A percentile compares a stretch with the other conserved stretches of the same genome.
These are phyloP conservation scores for Arenaria interpres DNA, from an alignment of 2,113 vertebrate genomes.

Conservation along the genomic window DNA sequence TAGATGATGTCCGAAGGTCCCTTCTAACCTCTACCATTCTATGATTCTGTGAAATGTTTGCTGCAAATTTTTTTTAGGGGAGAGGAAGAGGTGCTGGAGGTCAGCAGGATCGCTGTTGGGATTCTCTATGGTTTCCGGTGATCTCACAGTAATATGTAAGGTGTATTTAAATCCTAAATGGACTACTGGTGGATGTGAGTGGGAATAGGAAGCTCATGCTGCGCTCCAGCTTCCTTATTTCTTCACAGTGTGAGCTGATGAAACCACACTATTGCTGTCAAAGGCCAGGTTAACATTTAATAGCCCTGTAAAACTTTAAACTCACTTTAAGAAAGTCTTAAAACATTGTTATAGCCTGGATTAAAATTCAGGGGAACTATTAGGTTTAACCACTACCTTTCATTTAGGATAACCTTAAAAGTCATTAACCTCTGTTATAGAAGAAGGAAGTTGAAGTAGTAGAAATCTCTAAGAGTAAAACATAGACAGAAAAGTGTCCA, in stretches of 20 bases:
- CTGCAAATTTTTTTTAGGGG: neutral
- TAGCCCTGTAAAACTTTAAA: constrained; percentile 64
- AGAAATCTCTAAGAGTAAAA: neutral
- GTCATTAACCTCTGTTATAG: constrained; percentile 11
- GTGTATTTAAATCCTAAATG: neutral
- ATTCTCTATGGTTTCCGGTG: neutral
- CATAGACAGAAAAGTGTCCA: neutral
- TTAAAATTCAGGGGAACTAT: constrained; percentile 42
- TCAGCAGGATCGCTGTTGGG: neutral
- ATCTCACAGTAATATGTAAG: neutral
- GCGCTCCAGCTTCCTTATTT: neutral
- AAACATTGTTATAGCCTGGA: constrained; percentile 39
- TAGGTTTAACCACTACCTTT: constrained; percentile 21
- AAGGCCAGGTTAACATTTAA: constrained; percentile 65
- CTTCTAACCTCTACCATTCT: too few relatives aligned
- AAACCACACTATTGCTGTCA: constrained; percentile 47
- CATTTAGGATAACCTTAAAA: constrained; percentile 18
- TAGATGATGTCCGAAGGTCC: too few relatives aligned
- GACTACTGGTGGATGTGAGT: neutral
- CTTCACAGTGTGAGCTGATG: neutral
- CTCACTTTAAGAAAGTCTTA: constrained; percentile 51
- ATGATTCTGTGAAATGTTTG: neutral
- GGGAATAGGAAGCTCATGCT: neutral
- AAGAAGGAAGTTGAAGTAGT: neutral
- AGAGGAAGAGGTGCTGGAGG: neutral